Percentiles rank a stretch among this genome's conserved stretches.
phyloP scores from a whole-genome alignment of 1,140 invertebrate species.

The Sarcophaga bullata region DNA sequence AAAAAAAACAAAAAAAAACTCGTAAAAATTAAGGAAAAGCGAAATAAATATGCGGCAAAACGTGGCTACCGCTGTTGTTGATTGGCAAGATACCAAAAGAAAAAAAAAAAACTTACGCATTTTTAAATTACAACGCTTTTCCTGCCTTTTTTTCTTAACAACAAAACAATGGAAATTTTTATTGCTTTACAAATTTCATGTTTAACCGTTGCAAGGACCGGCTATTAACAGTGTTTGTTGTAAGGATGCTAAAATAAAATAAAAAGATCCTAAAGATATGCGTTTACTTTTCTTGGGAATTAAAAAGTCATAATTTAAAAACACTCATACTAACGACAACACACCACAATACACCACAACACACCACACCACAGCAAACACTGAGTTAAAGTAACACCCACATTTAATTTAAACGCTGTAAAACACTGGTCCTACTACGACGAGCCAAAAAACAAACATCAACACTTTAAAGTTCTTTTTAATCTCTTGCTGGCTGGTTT shows the following conservation, averaged over 20 bases:
- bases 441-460: neutral
- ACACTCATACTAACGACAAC: too few relatives aligned
- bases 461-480: conserved; percentile 2
- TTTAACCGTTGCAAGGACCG: neutral
- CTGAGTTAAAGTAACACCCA: neutral
- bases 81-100: neutral
- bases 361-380: neutral
- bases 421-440: neutral
- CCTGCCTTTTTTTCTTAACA: neutral
- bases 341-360: too few relatives aligned
- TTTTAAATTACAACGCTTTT: conserved; percentile 11
- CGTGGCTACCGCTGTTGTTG: conserved; percentile 13
- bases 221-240: too few relatives aligned
- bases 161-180: neutral
- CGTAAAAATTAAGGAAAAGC: neutral
- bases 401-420: neutral
- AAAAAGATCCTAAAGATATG: neutral
- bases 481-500: neutral
- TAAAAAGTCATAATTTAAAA: conserved; percentile 25
- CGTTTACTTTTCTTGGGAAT: neutral
- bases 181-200: neutral
- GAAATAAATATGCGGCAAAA: neutral
- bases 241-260: neutral
- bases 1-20: too few relatives aligned
- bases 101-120: neutral